These are phyloP conservation scores for Platorchestia sp. DNA, from an alignment of 1,140 invertebrate species.

Conservation along the genomic window DNA sequence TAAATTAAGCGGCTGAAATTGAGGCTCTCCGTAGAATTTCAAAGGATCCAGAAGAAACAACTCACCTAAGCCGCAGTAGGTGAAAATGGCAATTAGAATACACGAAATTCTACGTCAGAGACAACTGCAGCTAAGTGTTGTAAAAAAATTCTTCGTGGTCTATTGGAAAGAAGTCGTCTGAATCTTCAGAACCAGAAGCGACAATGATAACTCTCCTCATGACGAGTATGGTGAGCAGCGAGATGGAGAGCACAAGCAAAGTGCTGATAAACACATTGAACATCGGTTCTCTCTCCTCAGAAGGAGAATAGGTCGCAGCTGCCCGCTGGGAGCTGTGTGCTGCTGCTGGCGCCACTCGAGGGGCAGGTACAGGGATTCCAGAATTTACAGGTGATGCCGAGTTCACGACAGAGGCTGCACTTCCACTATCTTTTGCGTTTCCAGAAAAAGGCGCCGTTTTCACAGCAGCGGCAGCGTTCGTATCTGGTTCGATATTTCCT, in stretches of 20 bases:
- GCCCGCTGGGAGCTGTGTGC: neutral
- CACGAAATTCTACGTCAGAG: neutral
- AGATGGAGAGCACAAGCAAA: neutral
- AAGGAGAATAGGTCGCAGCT: neutral
- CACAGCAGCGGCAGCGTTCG: neutral
- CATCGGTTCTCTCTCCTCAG: neutral
- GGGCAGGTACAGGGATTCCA: neutral
- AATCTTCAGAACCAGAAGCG: neutral
- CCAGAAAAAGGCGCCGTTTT: too few relatives aligned
- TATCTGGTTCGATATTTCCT: neutral
- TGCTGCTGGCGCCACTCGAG: neutral
- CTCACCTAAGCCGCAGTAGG: neutral
- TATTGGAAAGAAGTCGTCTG: neutral
- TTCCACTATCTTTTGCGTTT: neutral
- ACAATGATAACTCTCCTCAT: neutral
- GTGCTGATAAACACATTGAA: neutral
- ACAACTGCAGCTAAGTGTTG: conserved; percentile 23
- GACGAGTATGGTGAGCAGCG: neutral
- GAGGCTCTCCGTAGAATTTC: neutral
- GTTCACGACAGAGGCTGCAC: too few relatives aligned
- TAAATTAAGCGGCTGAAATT: neutral
- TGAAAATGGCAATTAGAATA: neutral
- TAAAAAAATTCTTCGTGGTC: neutral
- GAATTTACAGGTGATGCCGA: neutral
- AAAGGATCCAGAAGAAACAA: neutral